Conservation (phyloP, 2,113 vertebrate species). For the Potamarius usumacintae region DNA sequence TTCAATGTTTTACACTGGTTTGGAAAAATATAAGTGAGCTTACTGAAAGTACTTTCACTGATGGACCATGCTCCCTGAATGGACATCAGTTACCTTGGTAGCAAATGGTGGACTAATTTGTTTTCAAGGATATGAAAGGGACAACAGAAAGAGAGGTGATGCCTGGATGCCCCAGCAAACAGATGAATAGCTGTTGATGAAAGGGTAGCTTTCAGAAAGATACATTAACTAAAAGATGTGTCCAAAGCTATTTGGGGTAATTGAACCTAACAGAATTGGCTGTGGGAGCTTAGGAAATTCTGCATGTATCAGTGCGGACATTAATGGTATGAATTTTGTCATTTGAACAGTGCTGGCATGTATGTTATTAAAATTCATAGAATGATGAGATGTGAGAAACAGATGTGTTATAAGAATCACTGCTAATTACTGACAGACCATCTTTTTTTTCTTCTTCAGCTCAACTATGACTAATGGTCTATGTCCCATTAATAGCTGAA, state of each 20-base stretch:
- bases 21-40: conserved; percentile 1
- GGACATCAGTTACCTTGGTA: conserved; percentile 40
- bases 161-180: background rate
- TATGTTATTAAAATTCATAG: background rate
- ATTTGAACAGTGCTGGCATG: background rate
- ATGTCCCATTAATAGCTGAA: background rate
- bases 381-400: background rate
- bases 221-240: background rate
- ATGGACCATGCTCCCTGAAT: conserved; percentile 12
- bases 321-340: background rate
- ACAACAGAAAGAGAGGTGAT: background rate
- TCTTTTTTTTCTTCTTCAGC: background rate
- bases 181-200: conserved; percentile 9
- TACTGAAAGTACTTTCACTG: conserved; percentile 24
- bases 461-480: background rate
- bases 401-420: background rate
- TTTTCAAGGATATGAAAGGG: conserved; percentile 37
- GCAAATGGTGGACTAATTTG: conserved; percentile 20
- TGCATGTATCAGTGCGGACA: background rate
- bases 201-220: background rate
- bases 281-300: too few relatives aligned
- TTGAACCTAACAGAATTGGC: background rate
- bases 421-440: background rate
- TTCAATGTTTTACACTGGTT: background rate
- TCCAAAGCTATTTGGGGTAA: background rate